Percentiles rank a stretch among this genome's conserved stretches.
phyloP scores from a whole-genome alignment of 2,888 invertebrate genomes.

The Mesoligia furuncula region DNA sequence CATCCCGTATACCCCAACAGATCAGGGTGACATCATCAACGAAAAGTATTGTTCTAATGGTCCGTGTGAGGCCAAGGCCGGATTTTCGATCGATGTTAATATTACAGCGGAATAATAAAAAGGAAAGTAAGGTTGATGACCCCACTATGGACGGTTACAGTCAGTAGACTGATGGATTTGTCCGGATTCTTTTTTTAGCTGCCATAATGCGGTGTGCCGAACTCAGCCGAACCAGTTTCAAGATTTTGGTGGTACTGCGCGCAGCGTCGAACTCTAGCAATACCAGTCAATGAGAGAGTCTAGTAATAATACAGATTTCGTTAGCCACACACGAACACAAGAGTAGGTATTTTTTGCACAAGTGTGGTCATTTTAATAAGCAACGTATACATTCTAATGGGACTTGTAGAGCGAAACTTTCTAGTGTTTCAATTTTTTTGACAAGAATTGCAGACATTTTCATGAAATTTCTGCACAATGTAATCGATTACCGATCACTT shows the following conservation, averaged over 20 bases:
- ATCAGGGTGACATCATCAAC: constrained; percentile 85
- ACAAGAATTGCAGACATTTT: constrained; percentile 32
- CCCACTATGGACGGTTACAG: constrained; percentile 77
- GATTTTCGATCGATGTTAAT: constrained; percentile 78
- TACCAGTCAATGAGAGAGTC: constrained; percentile 61
- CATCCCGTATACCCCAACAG: constrained; percentile 82
- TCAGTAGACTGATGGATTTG: constrained; percentile 79
- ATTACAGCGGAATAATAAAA: constrained; percentile 81
- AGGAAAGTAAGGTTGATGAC: constrained; percentile 86
- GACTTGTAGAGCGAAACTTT: constrained; percentile 77
- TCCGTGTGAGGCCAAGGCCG: constrained; percentile 82
- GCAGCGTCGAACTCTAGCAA: constrained; percentile 66
- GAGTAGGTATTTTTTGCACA: constrained; percentile 66
- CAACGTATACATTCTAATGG: constrained; percentile 77
- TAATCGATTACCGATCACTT: too few relatives aligned
- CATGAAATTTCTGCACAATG: constrained; percentile 33
- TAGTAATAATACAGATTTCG: constrained; percentile 72
- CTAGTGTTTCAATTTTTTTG: constrained; percentile 69
- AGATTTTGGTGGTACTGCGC: constrained; percentile 71
- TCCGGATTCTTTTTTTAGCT: constrained; percentile 83
- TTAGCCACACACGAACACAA: constrained; percentile 71
- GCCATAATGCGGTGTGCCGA: constrained; percentile 76
- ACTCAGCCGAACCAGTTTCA: constrained; percentile 75
- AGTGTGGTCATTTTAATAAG: constrained; percentile 77
- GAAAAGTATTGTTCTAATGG: constrained; percentile 73